Evolutionary conservation across 2,888 invertebrate genomes (phyloP).

Genomic region (Heteropelma amictum): DNA sequence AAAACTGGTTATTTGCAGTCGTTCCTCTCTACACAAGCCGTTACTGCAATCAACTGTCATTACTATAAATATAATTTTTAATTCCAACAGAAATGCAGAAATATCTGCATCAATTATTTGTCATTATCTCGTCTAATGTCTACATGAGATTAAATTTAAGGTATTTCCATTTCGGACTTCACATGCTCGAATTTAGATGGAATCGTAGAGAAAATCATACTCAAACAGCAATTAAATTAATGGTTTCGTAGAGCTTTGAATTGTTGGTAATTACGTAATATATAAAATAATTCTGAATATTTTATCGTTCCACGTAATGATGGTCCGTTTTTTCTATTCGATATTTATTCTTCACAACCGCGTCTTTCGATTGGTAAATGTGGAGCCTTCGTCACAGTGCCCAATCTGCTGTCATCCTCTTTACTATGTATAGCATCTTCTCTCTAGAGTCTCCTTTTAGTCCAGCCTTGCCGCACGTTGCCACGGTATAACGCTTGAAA

Average conservation of each 20-base stretch:
- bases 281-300: too few relatives aligned
- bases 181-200: too few relatives aligned
- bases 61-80: neutral
- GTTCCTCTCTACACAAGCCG: neutral
- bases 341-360: too few relatives aligned
- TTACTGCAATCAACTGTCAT: neutral
- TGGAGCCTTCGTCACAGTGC: neutral
- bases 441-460: slow-evolving; percentile 19
- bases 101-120: neutral
- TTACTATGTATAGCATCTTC: neutral
- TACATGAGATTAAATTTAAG: neutral
- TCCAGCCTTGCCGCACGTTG: slow-evolving; percentile 18
- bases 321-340: too few relatives aligned
- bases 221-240: too few relatives aligned
- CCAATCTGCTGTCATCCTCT: slow-evolving; percentile 14
- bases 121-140: neutral
- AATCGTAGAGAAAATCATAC: too few relatives aligned
- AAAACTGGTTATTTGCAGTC: too few relatives aligned
- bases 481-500: slow-evolving; percentile 31
- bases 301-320: too few relatives aligned
- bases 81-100: neutral
- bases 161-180: neutral
- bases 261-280: too few relatives aligned
- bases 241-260: too few relatives aligned
- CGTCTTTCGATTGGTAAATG: neutral